phyloP scores from a whole-genome alignment of 1,140 invertebrate species.

The Prorops nasuta region DNA sequence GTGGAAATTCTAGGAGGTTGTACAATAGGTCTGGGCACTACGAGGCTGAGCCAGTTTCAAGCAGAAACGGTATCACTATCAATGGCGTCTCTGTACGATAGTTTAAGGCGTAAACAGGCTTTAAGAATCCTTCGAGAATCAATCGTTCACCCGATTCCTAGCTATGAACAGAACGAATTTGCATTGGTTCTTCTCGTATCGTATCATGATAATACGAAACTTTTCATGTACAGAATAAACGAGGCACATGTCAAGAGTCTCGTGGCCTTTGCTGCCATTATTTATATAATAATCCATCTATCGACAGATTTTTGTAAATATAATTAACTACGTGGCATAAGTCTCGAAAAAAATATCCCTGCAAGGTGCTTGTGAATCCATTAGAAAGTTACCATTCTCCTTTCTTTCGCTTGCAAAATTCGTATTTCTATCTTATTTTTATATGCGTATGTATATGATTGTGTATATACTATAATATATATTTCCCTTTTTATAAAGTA shows the following conservation, averaged over 20 bases:
- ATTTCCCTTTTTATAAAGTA: too few relatives aligned
- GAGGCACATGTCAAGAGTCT: not conserved
- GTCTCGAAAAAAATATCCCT: too few relatives aligned
- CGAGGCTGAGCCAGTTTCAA: slow-evolving; percentile 65
- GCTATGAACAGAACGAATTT: too few relatives aligned
- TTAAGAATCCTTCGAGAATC: too few relatives aligned
- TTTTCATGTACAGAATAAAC: slow-evolving; percentile 22
- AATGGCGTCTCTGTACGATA: slow-evolving; percentile 72
- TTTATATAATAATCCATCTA: slow-evolving; percentile 22
- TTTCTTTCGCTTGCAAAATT: too few relatives aligned
- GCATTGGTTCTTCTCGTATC: not conserved
- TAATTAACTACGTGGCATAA: too few relatives aligned
- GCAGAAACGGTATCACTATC: slow-evolving; percentile 68
- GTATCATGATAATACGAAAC: not conserved
- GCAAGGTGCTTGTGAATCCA: too few relatives aligned
- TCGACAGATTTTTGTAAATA: slow-evolving; percentile 27
- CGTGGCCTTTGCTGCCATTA: slow-evolving; percentile 22
- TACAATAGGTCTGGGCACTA: slow-evolving; percentile 65
- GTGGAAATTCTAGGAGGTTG: slow-evolving; percentile 62
- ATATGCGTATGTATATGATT: slow-evolving; percentile 41
- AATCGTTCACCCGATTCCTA: too few relatives aligned
- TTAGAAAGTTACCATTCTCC: too few relatives aligned
- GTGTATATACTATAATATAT: slow-evolving; percentile 47
- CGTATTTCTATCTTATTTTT: too few relatives aligned
- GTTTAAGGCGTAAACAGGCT: slow-evolving; percentile 17